Evolutionary conservation across 2,888 invertebrate genomes (phyloP).

Genomic region (Pasiphila rectangulata): DNA sequence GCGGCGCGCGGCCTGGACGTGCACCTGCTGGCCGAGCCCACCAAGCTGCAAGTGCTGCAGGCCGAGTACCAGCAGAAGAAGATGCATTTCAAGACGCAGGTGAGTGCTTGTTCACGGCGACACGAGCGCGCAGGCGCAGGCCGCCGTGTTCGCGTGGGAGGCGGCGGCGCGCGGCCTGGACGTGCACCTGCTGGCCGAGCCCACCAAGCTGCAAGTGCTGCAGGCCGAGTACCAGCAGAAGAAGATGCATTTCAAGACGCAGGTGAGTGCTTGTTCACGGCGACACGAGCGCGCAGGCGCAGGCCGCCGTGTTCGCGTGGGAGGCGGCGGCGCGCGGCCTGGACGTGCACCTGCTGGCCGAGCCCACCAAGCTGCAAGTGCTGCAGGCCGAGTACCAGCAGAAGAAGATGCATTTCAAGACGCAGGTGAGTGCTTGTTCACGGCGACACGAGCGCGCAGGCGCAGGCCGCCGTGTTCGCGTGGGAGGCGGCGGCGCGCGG

Average conservation of each 20-base stretch:
- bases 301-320: constrained; percentile 98
- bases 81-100: too few species aligned
- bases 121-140: constrained; percentile 92
- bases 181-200: constrained; percentile 97
- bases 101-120: too few species aligned
- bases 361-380: constrained; percentile 97
- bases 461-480: constrained; percentile 95
- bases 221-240: constrained; percentile 94
- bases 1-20: constrained; percentile 96
- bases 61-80: constrained; percentile 94
- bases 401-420: constrained; percentile 94
- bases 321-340: constrained; percentile 96
- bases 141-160: constrained; percentile 98
- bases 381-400: constrained; percentile 93
- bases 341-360: constrained; percentile 96
- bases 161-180: constrained; percentile 96
- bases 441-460: constrained; percentile 96
- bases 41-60: constrained; percentile 95
- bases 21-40: constrained; percentile 97
- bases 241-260: constrained; percentile 93
- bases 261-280: too few species aligned
- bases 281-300: constrained; percentile 94
- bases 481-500: constrained; percentile 98
- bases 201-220: constrained; percentile 96
- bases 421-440: too few species aligned